phyloP scores from a whole-genome alignment of 2,113 vertebrate genomes.

The Nanorana parkeri region DNA sequence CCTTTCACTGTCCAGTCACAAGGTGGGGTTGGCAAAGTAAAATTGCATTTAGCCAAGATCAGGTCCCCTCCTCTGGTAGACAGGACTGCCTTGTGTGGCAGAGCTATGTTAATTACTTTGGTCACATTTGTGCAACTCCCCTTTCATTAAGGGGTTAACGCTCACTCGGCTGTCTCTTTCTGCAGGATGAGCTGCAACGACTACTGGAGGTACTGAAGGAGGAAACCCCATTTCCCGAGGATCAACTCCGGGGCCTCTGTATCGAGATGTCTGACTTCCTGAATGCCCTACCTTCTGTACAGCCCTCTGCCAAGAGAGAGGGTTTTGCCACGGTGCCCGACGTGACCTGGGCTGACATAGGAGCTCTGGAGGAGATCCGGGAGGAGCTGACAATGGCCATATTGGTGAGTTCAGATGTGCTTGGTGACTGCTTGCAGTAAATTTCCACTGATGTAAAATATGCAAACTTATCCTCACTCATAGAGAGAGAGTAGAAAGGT shows the following conservation, averaged over 20 bases:
- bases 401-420: constrained; percentile 75
- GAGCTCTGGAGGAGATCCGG: constrained; percentile 89
- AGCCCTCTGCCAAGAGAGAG: constrained; percentile 96
- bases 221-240: constrained; percentile 75
- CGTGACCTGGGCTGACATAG: constrained; percentile 93
- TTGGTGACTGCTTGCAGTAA: too few species aligned
- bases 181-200: constrained; percentile 79
- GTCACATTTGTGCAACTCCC: too few species aligned
- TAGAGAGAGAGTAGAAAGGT: too few species aligned
- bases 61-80: too few species aligned
- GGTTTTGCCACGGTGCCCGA: constrained; percentile 95
- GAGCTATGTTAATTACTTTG: too few species aligned
- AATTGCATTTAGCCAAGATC: too few species aligned
- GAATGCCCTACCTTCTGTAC: constrained; percentile 81
- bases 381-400: constrained; percentile 97
- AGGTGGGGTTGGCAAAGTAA: neutral
- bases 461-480: too few species aligned
- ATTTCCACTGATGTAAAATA: too few species aligned
- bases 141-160: too few species aligned
- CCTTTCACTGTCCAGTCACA: too few species aligned
- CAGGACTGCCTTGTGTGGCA: too few species aligned
- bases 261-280: constrained; percentile 90
- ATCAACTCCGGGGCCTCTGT: constrained; percentile 81
- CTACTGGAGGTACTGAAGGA: constrained; percentile 81
- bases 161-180: neutral